Evolutionary conservation across 2,888 invertebrate genomes (phyloP).

Genomic region (Philopedon plagiatum): DNA sequence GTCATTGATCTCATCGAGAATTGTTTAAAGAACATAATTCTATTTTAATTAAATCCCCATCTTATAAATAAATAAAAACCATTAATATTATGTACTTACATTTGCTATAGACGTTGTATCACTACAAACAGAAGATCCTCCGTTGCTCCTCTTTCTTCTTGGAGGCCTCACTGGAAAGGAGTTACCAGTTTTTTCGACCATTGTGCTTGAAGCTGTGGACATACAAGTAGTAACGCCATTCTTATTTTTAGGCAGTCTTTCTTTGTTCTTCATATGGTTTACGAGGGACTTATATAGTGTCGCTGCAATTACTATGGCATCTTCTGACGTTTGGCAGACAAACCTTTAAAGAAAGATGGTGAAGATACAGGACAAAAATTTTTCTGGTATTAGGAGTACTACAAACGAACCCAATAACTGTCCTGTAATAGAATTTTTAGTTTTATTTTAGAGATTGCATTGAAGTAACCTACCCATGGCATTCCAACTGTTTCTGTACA

Average conservation of each 20-base stretch:
- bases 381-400: no score
- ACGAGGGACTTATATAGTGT: conserved; percentile 91
- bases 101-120: conserved; percentile 62
- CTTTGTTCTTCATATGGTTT: conserved; percentile 81
- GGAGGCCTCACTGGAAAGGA: conserved; percentile 79
- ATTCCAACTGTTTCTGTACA: conserved; percentile 85
- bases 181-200: conserved; percentile 57
- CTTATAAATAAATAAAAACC: no score
- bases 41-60: no score
- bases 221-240: conserved; percentile 85
- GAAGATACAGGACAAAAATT: no score
- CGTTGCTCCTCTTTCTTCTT: conserved; percentile 79
- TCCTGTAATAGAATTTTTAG: no score
- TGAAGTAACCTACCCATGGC: conserved; percentile 80
- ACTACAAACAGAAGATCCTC: conserved; percentile 74
- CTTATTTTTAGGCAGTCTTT: conserved; percentile 77
- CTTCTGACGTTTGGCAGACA: conserved; percentile 90
- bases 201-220: conserved; percentile 78
- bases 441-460: no score
- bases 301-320: conserved; percentile 92
- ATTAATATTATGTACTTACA: conserved; percentile 25
- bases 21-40: no score
- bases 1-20: no score
- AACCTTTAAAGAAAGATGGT: conserved; percentile 68
- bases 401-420: no score